Conservation (phyloP, 2,113 vertebrate genomes). For the Perognathus longimembris region DNA sequence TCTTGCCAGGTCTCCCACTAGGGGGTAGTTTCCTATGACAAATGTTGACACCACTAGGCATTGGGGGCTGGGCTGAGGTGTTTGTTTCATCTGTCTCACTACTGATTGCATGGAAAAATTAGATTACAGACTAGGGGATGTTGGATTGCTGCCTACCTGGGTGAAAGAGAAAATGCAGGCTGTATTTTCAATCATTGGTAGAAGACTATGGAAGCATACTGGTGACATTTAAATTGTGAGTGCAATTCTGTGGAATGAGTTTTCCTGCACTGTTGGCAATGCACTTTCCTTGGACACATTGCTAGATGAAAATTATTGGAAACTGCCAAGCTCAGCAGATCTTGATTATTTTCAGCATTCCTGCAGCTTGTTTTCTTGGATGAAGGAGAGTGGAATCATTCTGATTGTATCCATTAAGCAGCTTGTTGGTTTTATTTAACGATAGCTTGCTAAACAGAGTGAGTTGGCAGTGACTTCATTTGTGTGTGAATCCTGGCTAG, state of each 20-base stretch:
- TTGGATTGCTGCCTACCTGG: constrained; percentile 74
- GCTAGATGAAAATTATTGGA: constrained; percentile 74
- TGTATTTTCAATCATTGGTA: constrained; percentile 76
- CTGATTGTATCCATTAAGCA: constrained; percentile 45
- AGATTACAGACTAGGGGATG: constrained; percentile 75
- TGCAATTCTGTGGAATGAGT: constrained; percentile 80
- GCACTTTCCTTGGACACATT: constrained; percentile 79
- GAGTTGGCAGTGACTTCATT: constrained; percentile 52
- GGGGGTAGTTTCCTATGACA: constrained; percentile 67
- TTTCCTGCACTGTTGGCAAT: constrained; percentile 78
- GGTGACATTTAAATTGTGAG: constrained; percentile 82
- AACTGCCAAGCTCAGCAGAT: constrained; percentile 78
- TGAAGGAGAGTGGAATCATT: background rate
- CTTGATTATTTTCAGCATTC: constrained; percentile 71
- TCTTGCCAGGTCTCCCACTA: constrained; percentile 62
- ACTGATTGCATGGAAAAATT: constrained; percentile 78
- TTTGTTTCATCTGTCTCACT: constrained; percentile 75
- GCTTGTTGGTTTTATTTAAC: constrained; percentile 47
- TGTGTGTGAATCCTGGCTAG: constrained; percentile 20
- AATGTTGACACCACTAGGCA: constrained; percentile 59
- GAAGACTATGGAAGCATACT: constrained; percentile 78
- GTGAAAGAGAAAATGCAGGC: constrained; percentile 74
- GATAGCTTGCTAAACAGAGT: constrained; percentile 35
- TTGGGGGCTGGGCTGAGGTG: constrained; percentile 22
- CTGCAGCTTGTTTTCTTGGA: constrained; percentile 30